phyloP scores from a whole-genome alignment of 2,113 vertebrate genomes.

The Calidris pugnax region DNA sequence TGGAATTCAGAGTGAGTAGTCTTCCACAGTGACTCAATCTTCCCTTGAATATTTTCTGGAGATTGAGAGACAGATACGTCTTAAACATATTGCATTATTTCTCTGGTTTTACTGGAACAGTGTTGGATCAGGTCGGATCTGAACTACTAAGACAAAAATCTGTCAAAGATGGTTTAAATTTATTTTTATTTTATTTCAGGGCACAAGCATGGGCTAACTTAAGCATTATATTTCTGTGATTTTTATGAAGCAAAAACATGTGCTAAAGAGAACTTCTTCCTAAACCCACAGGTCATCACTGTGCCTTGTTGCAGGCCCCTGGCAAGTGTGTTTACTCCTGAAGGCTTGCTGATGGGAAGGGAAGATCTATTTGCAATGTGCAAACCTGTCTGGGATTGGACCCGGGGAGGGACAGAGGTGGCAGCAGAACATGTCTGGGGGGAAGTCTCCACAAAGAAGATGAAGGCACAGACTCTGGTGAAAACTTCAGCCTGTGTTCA shows the following conservation, averaged over 20 bases:
- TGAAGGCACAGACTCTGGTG: neutral
- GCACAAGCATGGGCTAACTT: neutral
- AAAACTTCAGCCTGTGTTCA: neutral
- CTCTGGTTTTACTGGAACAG: neutral
- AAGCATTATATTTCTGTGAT: neutral
- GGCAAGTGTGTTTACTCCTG: neutral
- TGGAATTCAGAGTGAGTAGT: neutral
- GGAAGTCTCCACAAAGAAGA: neutral
- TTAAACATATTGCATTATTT: neutral
- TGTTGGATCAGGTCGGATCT: neutral
- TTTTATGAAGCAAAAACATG: neutral
- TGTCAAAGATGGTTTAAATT: neutral
- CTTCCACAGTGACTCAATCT: neutral
- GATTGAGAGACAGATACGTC: neutral
- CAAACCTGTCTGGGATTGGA: neutral
- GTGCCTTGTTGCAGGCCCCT: neutral
- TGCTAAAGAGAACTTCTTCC: neutral
- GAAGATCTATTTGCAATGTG: neutral
- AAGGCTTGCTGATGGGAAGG: neutral
- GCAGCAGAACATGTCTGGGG: neutral
- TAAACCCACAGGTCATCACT: neutral
- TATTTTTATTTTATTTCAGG: neutral
- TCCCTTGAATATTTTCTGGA: neutral
- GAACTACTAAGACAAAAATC: neutral
- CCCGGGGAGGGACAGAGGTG: accelerated